Conservation (phyloP, 2,888 invertebrate species). For the Iselma pallidipennis region DNA sequence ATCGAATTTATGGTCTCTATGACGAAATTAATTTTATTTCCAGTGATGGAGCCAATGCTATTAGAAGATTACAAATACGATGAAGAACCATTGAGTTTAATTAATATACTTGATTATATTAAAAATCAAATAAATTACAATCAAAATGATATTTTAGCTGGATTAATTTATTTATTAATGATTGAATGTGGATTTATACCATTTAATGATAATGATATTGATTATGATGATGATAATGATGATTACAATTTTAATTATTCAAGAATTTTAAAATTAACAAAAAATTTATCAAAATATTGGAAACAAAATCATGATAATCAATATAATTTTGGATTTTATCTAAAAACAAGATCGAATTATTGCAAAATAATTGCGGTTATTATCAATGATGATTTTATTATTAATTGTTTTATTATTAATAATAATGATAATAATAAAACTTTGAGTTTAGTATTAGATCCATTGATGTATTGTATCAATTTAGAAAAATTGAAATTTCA, state of each 20-base stretch:
- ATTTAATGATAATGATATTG: constrained; percentile 29
- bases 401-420: constrained; percentile 48
- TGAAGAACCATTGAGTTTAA: constrained; percentile 43
- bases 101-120: constrained; percentile 39
- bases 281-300: constrained; percentile 41
- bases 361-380: constrained; percentile 42
- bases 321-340: constrained; percentile 33
- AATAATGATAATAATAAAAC: constrained; percentile 28
- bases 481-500: constrained; percentile 36
- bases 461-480: constrained; percentile 43
- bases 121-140: constrained; percentile 24
- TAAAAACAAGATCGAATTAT: neutral
- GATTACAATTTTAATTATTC: constrained; percentile 41
- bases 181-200: constrained; percentile 52
- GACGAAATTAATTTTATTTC: constrained; percentile 39
- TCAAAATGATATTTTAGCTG: constrained; percentile 46
- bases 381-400: constrained; percentile 44
- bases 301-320: constrained; percentile 33
- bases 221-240: constrained; percentile 13
- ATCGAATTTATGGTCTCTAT: no score
- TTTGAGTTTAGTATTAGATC: constrained; percentile 43
- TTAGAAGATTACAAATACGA: constrained; percentile 45
- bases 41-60: constrained; percentile 48
- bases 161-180: constrained; percentile 51
- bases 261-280: constrained; percentile 37